A percentile compares a stretch with the other conserved stretches of the same genome.
phyloP scores from a whole-genome alignment of 2,113 vertebrate species.

The Rostratula benghalensis region DNA sequence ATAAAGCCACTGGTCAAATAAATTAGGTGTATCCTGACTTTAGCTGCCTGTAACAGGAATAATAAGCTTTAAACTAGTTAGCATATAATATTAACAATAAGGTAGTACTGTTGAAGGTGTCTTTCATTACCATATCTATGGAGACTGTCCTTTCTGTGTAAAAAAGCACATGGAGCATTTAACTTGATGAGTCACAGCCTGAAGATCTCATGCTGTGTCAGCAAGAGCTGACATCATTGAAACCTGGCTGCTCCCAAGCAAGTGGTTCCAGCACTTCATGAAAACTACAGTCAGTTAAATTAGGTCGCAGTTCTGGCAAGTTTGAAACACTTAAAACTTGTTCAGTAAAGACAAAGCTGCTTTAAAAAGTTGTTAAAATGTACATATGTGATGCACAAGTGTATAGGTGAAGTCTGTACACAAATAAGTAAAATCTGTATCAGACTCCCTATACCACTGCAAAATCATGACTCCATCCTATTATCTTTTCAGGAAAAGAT shows the following conservation, averaged over 20 bases:
- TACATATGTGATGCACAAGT: neutral
- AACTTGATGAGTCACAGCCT: neutral
- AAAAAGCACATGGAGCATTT: neutral
- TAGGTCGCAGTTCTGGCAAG: neutral
- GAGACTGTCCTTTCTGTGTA: neutral
- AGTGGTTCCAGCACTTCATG: neutral
- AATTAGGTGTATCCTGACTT: neutral
- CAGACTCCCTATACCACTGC: accelerated
- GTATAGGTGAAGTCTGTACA: neutral
- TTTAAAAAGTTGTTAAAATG: neutral
- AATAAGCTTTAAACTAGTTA: neutral
- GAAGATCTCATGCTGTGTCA: neutral
- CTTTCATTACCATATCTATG: neutral
- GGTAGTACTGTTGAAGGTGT: neutral
- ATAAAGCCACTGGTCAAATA: neutral
- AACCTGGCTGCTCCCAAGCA: neutral
- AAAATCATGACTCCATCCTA: neutral
- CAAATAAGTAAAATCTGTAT: neutral
- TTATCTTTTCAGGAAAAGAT: neutral
- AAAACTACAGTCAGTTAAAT: neutral
- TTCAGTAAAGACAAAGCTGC: neutral
- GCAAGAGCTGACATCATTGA: neutral
- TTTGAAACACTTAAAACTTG: neutral
- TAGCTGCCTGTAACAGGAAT: neutral
- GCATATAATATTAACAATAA: neutral